A percentile compares a stretch with the other conserved stretches of the same genome.
Conservation (phyloP, 2,888 invertebrate species). For the Brachylomia viminalis region DNA sequence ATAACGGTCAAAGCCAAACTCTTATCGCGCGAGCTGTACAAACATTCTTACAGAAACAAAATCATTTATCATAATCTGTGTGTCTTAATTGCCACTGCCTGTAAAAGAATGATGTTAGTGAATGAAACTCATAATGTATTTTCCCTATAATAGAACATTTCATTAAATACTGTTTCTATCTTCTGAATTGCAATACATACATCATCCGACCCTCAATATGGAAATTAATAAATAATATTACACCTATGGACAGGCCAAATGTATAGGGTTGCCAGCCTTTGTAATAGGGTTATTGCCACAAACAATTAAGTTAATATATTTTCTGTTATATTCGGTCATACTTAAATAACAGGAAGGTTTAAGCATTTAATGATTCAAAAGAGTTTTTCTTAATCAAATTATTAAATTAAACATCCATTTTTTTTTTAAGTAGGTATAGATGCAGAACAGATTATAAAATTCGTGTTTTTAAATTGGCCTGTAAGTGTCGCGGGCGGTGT, state of each 20-base stretch:
- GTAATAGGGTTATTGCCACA: neutral
- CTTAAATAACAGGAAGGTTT: neutral
- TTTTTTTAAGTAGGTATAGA: too few relatives aligned
- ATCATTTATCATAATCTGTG: too few relatives aligned
- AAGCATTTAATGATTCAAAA: neutral
- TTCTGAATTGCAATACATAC: slow-evolving; percentile 56
- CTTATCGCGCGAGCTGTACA: too few relatives aligned
- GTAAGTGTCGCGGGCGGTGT: neutral
- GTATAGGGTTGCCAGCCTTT: slow-evolving; percentile 46
- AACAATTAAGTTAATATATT: slow-evolving; percentile 5
- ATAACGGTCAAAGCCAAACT: too few relatives aligned
- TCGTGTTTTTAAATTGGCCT: neutral
- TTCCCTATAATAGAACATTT: slow-evolving; percentile 21
- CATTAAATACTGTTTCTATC: slow-evolving; percentile 26
- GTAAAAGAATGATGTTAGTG: too few relatives aligned
- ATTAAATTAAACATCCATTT: too few relatives aligned
- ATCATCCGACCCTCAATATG: slow-evolving; percentile 59
- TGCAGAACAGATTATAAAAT: too few relatives aligned
- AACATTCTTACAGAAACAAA: too few relatives aligned
- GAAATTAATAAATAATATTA: slow-evolving; percentile 64
- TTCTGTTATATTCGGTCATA: neutral
- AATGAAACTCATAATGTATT: neutral
- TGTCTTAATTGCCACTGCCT: too few relatives aligned
- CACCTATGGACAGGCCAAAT: slow-evolving; percentile 45
- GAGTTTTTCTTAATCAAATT: too few relatives aligned